phyloP scores from a whole-genome alignment of 2,797 vertebrate genomes.

The Eulemur coronatus region DNA sequence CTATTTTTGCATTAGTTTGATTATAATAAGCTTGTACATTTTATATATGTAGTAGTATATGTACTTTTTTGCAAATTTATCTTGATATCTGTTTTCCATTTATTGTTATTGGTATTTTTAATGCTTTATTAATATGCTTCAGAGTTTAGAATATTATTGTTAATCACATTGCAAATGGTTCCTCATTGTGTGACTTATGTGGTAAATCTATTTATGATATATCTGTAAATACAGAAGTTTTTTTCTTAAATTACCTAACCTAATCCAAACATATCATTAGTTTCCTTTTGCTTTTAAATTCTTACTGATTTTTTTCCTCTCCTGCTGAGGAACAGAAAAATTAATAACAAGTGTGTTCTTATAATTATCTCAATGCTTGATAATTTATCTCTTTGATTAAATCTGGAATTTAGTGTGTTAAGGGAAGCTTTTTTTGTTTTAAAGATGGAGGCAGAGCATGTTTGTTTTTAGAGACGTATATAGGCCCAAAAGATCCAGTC shows the following conservation, averaged over 20 bases:
- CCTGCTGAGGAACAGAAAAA: background rate
- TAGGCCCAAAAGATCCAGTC: background rate
- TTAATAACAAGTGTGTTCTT: background rate
- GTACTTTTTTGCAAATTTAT: background rate
- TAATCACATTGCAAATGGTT: background rate
- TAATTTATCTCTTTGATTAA: background rate
- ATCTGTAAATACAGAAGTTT: background rate
- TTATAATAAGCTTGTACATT: background rate
- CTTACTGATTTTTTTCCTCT: background rate
- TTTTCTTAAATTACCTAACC: background rate
- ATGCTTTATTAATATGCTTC: background rate
- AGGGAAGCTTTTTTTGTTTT: background rate
- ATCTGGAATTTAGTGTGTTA: background rate
- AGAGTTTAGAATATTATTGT: background rate
- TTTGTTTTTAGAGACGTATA: background rate
- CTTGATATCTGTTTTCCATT: background rate
- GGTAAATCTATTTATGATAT: background rate
- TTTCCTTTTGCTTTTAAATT: background rate
- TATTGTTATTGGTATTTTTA: background rate
- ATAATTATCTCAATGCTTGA: background rate
- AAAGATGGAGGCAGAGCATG: background rate
- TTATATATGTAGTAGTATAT: background rate
- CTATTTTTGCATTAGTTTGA: background rate
- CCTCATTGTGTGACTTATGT: background rate
- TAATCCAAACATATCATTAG: background rate